Base-by-base conservation (phyloP, 2,888 invertebrate genomes). In the Agrilus biguttatus region DNA sequence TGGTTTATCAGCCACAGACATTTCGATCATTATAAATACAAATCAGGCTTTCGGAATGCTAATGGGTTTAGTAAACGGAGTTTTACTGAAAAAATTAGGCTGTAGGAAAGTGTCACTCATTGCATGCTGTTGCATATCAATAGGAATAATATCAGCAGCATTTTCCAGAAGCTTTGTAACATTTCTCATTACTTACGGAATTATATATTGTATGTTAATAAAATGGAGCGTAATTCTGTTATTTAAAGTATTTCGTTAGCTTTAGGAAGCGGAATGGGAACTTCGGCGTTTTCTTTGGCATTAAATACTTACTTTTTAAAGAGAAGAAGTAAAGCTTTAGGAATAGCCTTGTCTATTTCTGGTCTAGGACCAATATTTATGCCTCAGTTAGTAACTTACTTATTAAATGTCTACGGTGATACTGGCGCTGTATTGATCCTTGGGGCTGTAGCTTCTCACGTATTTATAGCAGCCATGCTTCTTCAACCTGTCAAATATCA, bases 401-500 rank as follows among this genome's bases (percentile, higher is more conserved):
- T 79, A 4, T 67, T 80, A 54, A 61, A 67, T 33, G 56, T 64
- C 1, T 78, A 75, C 49, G 75, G 74, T 8, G 70, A 72, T 57
- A 67, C 75, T 63, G 77, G 76, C 36, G 74, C 79, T 1, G 73
- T 77, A 45, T 59, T 81, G 33, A 73, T 80, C 45, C 62, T 80
- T 41, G 72, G 75, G 39, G 79, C 72, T 3, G 62, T 80, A 39
- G 72, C 76, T 44, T 65, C 79, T 1, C 75, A 83, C 60, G 72
- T 75, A 0, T 57, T 80, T 5, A 59, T 74, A 43, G 77, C 73
- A 8, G 74, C 78, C 2, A 59, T 71, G 45, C 61, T 83, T 44
- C 66, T 82, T 36, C 77, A 80, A 53, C 83, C 82, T 14, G 69
- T 78, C 2, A 75, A 77, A 61, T 78, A 79, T 77, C 79, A 81